Evolutionary conservation across 2,113 vertebrate genomes (phyloP), one percentile per base, ranked within the genome.

Genomic region (Empidonax traillii): DNA sequence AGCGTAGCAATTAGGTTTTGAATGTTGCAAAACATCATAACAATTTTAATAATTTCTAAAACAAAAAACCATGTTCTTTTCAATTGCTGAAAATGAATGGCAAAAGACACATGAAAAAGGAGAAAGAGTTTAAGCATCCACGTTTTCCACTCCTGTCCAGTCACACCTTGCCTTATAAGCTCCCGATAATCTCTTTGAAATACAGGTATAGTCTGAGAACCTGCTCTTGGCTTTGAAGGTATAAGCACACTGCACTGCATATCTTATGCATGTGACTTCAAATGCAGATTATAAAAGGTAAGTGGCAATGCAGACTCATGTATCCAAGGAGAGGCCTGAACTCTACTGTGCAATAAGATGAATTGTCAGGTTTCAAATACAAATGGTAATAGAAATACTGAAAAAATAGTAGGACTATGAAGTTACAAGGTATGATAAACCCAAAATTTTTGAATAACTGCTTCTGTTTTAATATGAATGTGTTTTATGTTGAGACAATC

Each of bases 381-480:
- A 93, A 72, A 55, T 14, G 3, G 61, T 28, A 21, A 58, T 53
- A 51, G 73, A 55, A 82, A 82, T 82, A 78, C 85, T 94, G 59
- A 62, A 76, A 52, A 73, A 92, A 27, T 86, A 83, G 63, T 83
- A 93, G n/a, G 65, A 93, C 87, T 94, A 39, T 74, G 77, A 85
- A 55, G 33, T 68, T 41, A 47, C 10, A 81, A 92, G 28, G 37
- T 58, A 86, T 78, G 35, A 59, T 56, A 86, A 89, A 82, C 51
- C 17, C 41, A 58, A 92, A 86, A 84, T 9, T 30, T 66, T 83
- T 33, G 23, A 76, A 73, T n/a, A 73, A 3, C 44, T 72, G 46
- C 35, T 49, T 80, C 14, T 77, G 6, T 53, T 73, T 77, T 59
- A 31, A 51, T 73, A 77, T 65, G 20, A 39, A 30, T 55, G 30